Percentiles rank a stretch among this genome's conserved stretches.
phyloP scores from a whole-genome alignment of 2,113 vertebrate species.

The Chlorocebus sabaeus region DNA sequence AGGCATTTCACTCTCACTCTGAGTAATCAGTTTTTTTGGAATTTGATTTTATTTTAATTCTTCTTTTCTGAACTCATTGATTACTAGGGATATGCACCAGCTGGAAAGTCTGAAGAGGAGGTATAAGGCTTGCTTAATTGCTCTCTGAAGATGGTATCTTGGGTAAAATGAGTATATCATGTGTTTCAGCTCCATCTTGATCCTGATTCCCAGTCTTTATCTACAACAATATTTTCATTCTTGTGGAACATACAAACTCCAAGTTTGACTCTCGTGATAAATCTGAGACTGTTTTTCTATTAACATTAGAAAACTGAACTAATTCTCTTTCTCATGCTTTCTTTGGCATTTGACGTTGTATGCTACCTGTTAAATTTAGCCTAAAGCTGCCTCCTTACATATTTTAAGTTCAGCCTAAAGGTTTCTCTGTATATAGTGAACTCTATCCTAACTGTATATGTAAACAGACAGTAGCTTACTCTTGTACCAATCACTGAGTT shows the following conservation, averaged over 20 bases:
- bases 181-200: background rate
- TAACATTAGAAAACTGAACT: background rate
- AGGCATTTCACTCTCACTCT: background rate
- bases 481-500: background rate
- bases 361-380: background rate
- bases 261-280: background rate
- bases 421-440: background rate
- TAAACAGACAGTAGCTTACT: background rate
- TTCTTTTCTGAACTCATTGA: constrained; percentile 23
- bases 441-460: background rate
- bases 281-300: background rate
- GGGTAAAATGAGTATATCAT: background rate
- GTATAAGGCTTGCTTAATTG: background rate
- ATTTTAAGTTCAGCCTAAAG: background rate
- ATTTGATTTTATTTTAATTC: constrained; percentile 46
- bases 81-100: background rate
- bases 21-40: constrained; percentile 27
- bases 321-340: background rate
- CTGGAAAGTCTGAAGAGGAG: background rate
- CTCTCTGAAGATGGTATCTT: background rate
- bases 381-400: background rate
- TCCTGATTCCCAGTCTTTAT: background rate
- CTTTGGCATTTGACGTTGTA: background rate
- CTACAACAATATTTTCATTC: background rate
- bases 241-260: background rate